Evolutionary conservation across 2,888 invertebrate species (phyloP), one percentile per base, ranked within the genome.

Genomic region (Epinotia ramella): DNA sequence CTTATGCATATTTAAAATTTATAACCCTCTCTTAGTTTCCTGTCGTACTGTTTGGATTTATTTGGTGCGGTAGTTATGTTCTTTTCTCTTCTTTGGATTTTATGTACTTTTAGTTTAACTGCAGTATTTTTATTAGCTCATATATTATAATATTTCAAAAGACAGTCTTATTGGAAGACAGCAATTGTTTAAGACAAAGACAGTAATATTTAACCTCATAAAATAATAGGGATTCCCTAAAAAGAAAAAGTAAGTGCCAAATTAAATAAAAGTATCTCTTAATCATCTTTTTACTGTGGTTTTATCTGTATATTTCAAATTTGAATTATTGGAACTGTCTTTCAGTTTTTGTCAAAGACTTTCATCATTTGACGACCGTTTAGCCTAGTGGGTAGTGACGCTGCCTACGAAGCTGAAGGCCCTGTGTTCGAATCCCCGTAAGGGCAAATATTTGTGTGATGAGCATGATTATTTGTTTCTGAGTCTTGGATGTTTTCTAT

Each of bases 1-100:
- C 16, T 68, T 49, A 65, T 69, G 59, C 69, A 69, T 69, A 69
- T 60, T 69, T 28, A 12, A 69, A 69, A 69, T 69, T 59, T 69
- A 69, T 69, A n/a, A 60, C 69, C 59, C 44, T 53, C n/a, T 60
- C 59, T 68, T 44, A 68, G 67, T 68, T 68, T 24, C 9, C 24
- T 13, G 46, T 46, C 49, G 68, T 7, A n/a, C 44, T 16, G 44
- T 69, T 69, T n/a, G 66, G 56, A 67, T 46, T 57, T 69, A 69
- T 69, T 60, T 46, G 28, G 24, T 69, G 60, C 46, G 46, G n/a
- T 53, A 71, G 53, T 71, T 63, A 63, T 63, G 33, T 16, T 33
- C 18, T 62, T 33, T 44, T 16, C 16, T 16, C 16, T 18, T 60
- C 20, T 68, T 59, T 28, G 59, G 59, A n/a, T 57, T 68, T 57